These are phyloP conservation scores for Agriopis aurantiaria DNA, from an alignment of 2,888 invertebrate species.

Conservation along the genomic window DNA sequence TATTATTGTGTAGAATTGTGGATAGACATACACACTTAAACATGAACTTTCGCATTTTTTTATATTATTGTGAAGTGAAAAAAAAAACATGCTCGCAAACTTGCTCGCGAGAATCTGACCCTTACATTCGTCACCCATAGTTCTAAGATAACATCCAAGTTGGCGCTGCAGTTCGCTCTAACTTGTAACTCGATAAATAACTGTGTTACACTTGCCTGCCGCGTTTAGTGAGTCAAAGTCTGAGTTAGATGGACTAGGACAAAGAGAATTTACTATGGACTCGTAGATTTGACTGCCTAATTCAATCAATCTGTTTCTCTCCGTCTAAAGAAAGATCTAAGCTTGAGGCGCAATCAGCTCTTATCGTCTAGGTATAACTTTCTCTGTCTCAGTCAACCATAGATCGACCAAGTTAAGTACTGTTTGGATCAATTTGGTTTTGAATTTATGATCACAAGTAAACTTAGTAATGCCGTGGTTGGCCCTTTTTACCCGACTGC, in stretches of 20 bases:
- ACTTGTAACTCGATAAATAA: conserved; percentile 50
- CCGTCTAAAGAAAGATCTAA: neutral
- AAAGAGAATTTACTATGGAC: conserved; percentile 8
- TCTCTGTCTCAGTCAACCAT: too few relatives aligned
- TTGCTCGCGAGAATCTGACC: neutral
- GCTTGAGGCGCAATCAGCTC: too few relatives aligned
- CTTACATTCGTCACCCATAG: conserved; percentile 23
- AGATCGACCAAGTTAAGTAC: too few relatives aligned
- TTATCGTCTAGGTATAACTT: too few relatives aligned
- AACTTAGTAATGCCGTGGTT: too few relatives aligned
- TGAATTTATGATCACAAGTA: too few relatives aligned
- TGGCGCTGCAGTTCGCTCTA: conserved; percentile 47
- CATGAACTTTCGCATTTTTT: too few relatives aligned
- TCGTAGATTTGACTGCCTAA: neutral
- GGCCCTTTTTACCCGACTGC: too few relatives aligned
- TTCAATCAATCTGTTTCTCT: neutral
- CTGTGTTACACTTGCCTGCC: conserved; percentile 36
- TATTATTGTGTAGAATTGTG: too few relatives aligned
- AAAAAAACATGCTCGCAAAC: neutral
- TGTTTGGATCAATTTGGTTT: too few relatives aligned
- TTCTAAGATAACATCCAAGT: conserved; percentile 46
- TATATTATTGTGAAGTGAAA: neutral
- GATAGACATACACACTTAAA: too few relatives aligned
- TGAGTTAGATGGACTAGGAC: conserved; percentile 13
- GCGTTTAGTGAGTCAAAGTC: conserved; percentile 20